Base-by-base conservation (phyloP, 2,797 vertebrate genomes). In the Liparis tanakae region DNA sequence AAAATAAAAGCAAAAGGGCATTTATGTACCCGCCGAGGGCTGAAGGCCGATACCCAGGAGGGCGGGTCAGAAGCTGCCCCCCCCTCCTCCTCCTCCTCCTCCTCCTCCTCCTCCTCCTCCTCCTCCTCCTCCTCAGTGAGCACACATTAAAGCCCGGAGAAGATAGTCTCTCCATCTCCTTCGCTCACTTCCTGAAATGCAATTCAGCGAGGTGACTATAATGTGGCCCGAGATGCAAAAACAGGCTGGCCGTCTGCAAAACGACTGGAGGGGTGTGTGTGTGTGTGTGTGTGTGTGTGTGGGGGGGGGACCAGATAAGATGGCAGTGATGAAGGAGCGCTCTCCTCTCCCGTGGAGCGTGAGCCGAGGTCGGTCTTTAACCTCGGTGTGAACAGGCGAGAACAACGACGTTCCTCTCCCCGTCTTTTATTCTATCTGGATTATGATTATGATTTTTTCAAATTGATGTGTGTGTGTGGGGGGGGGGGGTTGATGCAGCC, bases 181-280 rank as follows among this genome's bases (percentile, higher is more conserved):
- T 74, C 51, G 36, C 76, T 86, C 82, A 60, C 76, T 84, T 78
- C 76, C 76, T 65, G 18, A 92, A 94, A 94, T 93, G 84, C 64
- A 72, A 91, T 94, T 91, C 92, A 94, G 88, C 82, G 76, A 90
- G 91, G 81, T 82, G 93, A 93, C 93, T 91, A 91, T 94, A 93
- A 93, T 90, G 87, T 83, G 84, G 77, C 77, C 80, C 74, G 25
- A 50, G 84, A 88, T 90, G 92, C 88, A 90, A 92, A 30, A 93
- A 93, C 73, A 76, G 85, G 81, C 80, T 65, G 76, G 85, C 71
- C 67, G 25, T 85, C 90, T 93, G 90, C 90, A 93, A 92, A 91
- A 30, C 25, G 3, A 30, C 25, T 30, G 25, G 25, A 30, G 25
- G 25, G 3, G 25, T 2, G 25, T 30, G n/a, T 66, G 7, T 2